A percentile compares a stretch with the other conserved stretches of the same genome.
Evolutionary conservation across 2,888 invertebrate genomes (phyloP).

Genomic region (Phania funesta): DNA sequence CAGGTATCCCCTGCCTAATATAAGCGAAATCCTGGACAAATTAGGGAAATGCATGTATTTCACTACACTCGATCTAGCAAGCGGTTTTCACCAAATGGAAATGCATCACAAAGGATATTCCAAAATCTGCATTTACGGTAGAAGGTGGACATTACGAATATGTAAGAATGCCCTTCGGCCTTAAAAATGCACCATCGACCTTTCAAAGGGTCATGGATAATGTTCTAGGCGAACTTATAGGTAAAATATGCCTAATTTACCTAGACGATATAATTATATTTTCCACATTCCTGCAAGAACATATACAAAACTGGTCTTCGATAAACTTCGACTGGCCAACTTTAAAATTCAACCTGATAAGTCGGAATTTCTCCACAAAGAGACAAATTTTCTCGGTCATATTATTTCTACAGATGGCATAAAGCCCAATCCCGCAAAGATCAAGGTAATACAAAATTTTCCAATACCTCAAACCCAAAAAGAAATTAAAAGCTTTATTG

Average conservation of each 20-base stretch:
- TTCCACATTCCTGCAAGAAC: not conserved
- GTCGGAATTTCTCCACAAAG: conserved; percentile 31
- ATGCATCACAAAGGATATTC: not conserved
- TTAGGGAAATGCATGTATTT: not conserved
- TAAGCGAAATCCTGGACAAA: not conserved
- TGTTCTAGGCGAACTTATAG: not conserved
- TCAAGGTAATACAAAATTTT: conserved; percentile 11
- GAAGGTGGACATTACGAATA: not conserved
- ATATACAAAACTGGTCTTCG: not conserved
- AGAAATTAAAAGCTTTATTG: too few relatives aligned
- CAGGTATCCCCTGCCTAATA: not conserved
- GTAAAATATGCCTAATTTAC: not conserved
- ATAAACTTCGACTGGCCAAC: not conserved
- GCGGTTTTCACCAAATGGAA: not conserved
- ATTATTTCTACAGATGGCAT: conserved; percentile 28
- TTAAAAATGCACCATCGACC: not conserved
- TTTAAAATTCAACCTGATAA: conserved; percentile 40
- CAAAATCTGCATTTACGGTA: not conserved
- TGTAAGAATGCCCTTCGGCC: not conserved
- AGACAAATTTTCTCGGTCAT: conserved; percentile 35
- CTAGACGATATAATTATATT: not conserved
- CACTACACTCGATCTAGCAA: not conserved
- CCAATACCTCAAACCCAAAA: conserved; percentile 17
- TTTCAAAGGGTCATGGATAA: not conserved
- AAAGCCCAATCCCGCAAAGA: too few relatives aligned